Percentiles rank a stretch among this genome's conserved stretches.
Conservation (phyloP, 2,113 vertebrate genomes). For the Dasyornis broadbenti region DNA sequence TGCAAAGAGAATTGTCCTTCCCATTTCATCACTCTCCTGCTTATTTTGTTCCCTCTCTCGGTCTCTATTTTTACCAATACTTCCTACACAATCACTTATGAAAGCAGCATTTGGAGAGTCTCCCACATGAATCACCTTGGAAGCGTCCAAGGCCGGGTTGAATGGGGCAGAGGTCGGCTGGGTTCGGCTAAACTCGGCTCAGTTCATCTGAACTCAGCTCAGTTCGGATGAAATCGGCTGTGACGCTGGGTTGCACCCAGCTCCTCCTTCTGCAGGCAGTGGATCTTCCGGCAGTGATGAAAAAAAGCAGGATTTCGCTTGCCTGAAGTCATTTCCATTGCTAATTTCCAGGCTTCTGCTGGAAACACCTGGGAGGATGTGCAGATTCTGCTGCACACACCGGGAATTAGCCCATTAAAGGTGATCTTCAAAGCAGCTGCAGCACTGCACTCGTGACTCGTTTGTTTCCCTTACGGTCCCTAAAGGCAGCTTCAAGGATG, state of each 20-base stretch:
- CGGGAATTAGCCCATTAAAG: background rate
- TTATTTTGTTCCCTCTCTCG: background rate
- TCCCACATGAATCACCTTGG: background rate
- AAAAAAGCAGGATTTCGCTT: background rate
- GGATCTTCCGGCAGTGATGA: background rate
- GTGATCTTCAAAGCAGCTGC: constrained; percentile 1
- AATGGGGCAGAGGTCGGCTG: too few relatives aligned
- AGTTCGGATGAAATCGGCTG: too few relatives aligned
- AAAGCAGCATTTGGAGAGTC: background rate
- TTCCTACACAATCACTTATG: background rate
- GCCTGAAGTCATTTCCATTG: background rate
- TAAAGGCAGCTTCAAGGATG: background rate
- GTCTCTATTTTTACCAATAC: background rate
- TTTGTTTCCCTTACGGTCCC: background rate
- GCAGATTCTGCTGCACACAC: background rate
- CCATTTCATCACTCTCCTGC: background rate
- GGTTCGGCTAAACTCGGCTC: too few relatives aligned
- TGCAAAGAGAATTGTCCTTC: background rate
- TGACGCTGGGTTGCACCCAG: background rate
- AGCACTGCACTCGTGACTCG: background rate
- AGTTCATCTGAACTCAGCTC: too few relatives aligned
- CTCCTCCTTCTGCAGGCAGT: background rate
- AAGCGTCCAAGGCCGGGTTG: background rate
- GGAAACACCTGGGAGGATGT: background rate
- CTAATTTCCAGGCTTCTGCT: background rate